phyloP scores from a whole-genome alignment of 2,113 vertebrate genomes.

The Pluvianellus socialis region DNA sequence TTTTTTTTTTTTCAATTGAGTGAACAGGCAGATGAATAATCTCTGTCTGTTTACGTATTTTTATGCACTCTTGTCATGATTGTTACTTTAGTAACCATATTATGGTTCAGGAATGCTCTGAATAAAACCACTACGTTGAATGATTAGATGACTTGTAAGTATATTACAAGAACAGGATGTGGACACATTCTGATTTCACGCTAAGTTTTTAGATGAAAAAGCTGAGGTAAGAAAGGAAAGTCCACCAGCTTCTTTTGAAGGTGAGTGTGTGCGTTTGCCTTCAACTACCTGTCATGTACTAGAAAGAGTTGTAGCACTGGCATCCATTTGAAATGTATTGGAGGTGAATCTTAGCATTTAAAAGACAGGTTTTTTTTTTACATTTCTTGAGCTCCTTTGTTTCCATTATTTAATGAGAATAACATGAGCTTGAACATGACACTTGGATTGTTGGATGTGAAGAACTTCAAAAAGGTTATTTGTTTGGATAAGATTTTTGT shows the following conservation, averaged over 20 bases:
- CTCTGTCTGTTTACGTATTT: neutral
- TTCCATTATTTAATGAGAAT: neutral
- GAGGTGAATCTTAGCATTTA: neutral
- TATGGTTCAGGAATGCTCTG: neutral
- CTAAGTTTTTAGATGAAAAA: neutral
- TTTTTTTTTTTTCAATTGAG: neutral
- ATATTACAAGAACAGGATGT: neutral
- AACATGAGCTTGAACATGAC: neutral
- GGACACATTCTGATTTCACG: neutral
- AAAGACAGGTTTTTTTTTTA: too few relatives aligned
- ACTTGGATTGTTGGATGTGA: neutral
- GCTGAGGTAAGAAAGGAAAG: neutral
- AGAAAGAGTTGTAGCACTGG: neutral
- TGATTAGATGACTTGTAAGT: neutral
- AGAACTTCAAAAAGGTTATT: conserved; percentile 3
- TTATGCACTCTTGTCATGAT: neutral
- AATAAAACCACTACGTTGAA: neutral
- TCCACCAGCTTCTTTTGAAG: neutral
- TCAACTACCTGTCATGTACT: neutral
- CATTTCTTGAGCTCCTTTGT: neutral
- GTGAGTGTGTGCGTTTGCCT: neutral
- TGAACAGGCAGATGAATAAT: neutral
- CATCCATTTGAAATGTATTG: neutral
- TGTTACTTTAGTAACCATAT: neutral
- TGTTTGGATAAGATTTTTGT: neutral